A percentile compares a stretch with the other conserved stretches of the same genome.
These are phyloP conservation scores for Oryzias woworae DNA, from an alignment of 2,113 vertebrate species.

Conservation along the genomic window DNA sequence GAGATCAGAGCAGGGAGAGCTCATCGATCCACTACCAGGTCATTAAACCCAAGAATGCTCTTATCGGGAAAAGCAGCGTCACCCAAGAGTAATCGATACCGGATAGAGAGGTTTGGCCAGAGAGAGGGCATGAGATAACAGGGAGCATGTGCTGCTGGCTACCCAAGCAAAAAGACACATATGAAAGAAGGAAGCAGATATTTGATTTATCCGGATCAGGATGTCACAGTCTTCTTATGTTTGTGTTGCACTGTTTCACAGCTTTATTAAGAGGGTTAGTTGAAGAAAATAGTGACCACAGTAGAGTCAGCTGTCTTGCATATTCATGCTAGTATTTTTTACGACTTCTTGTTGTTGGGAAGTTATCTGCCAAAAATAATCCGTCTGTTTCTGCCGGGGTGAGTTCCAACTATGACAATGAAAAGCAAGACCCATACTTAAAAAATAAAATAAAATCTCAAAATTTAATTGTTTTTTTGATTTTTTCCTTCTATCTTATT, in stretches of 20 bases:
- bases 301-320: neutral
- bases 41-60: constrained; percentile 69
- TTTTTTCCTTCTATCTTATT: too few relatives aligned
- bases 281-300: neutral
- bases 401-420: too few relatives aligned
- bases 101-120: constrained; percentile 55
- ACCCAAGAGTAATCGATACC: constrained; percentile 66
- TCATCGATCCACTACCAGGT: constrained; percentile 69
- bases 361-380: too few relatives aligned
- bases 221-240: constrained; percentile 15
- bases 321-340: neutral
- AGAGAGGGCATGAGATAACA: constrained; percentile 31
- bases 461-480: too few relatives aligned
- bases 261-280: neutral
- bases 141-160: constrained; percentile 15
- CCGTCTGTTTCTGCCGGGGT: too few relatives aligned
- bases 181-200: constrained; percentile 35
- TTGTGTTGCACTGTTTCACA: constrained; percentile 16
- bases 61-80: constrained; percentile 58
- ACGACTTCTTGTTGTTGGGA: neutral
- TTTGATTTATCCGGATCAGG: constrained; percentile 5
- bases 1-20: constrained; percentile 51
- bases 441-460: too few relatives aligned
- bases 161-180: constrained; percentile 5
- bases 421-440: too few relatives aligned